Evolutionary conservation across 2,113 vertebrate genomes (phyloP).

Genomic region (Meleagris gallopavo): DNA sequence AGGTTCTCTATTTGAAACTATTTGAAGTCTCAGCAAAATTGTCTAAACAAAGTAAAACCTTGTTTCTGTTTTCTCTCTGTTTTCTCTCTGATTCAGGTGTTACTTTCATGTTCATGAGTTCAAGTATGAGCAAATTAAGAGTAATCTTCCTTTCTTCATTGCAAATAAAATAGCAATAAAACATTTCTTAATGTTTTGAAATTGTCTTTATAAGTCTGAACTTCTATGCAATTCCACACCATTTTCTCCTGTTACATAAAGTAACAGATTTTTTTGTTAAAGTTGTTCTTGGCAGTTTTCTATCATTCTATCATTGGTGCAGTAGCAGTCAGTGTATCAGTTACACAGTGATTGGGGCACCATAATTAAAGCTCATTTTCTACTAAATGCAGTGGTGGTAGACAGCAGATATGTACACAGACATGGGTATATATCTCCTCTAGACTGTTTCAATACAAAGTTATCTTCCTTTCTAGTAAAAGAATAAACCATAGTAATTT

Average conservation of each 20-base stretch:
- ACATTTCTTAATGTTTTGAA: slow-evolving; percentile 8
- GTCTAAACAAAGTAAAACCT: neutral
- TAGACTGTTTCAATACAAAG: neutral
- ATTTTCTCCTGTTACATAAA: neutral
- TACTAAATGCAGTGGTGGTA: neutral
- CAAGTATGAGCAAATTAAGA: neutral
- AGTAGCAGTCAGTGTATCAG: neutral
- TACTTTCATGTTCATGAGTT: neutral
- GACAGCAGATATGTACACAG: neutral
- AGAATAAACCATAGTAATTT: neutral
- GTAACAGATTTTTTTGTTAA: neutral
- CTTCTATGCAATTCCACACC: neutral
- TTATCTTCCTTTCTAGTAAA: neutral
- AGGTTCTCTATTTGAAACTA: neutral
- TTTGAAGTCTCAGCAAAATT: neutral
- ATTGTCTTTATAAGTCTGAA: neutral
- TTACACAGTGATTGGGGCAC: neutral
- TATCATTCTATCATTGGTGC: neutral
- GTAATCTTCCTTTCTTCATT: neutral
- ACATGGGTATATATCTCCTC: neutral
- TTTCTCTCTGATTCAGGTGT: neutral
- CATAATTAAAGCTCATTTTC: neutral
- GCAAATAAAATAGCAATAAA: neutral
- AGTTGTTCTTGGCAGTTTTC: neutral
- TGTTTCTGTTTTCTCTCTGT: neutral